Base-by-base conservation (phyloP, 2,888 invertebrate species). In the Geotrupes spiniger region DNA sequence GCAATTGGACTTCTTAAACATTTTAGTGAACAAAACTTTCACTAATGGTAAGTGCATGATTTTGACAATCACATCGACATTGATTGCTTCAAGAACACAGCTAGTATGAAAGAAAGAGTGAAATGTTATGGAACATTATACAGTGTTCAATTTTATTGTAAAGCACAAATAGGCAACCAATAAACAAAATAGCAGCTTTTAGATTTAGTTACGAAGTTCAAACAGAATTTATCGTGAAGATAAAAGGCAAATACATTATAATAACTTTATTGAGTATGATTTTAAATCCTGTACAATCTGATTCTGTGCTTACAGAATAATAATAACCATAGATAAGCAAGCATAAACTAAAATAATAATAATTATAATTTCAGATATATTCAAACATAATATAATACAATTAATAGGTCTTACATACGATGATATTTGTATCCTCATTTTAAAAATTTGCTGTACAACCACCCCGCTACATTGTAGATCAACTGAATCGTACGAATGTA, bases 391-490 rank as follows among this genome's bases (percentile, higher is more conserved):
- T 55, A 60, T 69, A 68, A 69, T 69, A 69, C 68, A 70, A 65
- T 61, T 63, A 69, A 63, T 54, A 53, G 48, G 63, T 57, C 61
- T 28, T 61, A 61, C 59, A 60, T 60, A 62, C 58, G 59, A 59
- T 49, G 48, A 52, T 61, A 61, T 62, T 62, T 63, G 62, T 63
- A 61, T 51, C 41, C 36, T 47, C 42, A 27, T 43, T 48, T 43
- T 31, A 63, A 63, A 65, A 67, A 65, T 64, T 69, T 57, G 59
- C 68, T 72, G 72, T 72, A 72, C 72, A 72, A 69, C 68, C 72
- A 71, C 71, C 71, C 63, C 53, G 61, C 71, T 71, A 72, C 69
- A 66, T 66, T 66, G 65, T 70, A 70, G 68, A 69, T 61, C 69
- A 68, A 71, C 61, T 64, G 63, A 38, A 38, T 38, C 16, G 14